Evolutionary conservation across 2,113 vertebrate genomes (phyloP).

Genomic region (Centrocercus urophasianus): DNA sequence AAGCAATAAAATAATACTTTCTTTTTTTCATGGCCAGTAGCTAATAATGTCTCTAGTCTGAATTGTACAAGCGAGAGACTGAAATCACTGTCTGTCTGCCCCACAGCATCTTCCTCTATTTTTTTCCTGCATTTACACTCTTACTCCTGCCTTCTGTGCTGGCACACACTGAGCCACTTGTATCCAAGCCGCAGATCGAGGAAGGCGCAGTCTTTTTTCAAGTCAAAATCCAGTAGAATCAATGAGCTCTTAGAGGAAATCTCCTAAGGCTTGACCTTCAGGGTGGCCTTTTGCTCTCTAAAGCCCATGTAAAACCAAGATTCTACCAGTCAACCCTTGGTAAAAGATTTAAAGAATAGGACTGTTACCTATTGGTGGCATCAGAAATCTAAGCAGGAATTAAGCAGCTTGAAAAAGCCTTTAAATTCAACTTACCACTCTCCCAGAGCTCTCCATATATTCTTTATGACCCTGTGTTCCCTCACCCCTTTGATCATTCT

Average conservation of each 20-base stretch:
- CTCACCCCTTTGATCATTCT: conserved; percentile 65
- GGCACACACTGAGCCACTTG: conserved; percentile 56
- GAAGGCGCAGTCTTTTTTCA: conserved; percentile 31
- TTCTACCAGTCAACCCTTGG: conserved; percentile 53
- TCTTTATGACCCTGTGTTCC: conserved; percentile 62
- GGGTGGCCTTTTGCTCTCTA: conserved; percentile 60
- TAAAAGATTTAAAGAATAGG: conserved; percentile 54
- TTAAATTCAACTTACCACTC: conserved; percentile 58
- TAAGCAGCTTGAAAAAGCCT: conserved; percentile 66
- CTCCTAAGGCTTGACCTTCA: conserved; percentile 62
- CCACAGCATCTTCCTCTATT: conserved; percentile 7
- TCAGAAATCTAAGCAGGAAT: conserved; percentile 68
- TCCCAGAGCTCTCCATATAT: conserved; percentile 59
- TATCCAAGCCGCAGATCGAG: conserved; percentile 25
- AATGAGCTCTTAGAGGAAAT: conserved; percentile 71
- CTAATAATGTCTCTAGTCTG: conserved; percentile 36
- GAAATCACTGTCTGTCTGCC: conserved; percentile 40
- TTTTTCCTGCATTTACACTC: conserved; percentile 20
- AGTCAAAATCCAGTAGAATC: conserved; percentile 43
- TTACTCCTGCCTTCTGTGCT: conserved; percentile 44
- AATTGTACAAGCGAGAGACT: neutral
- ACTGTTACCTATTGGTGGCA: conserved; percentile 57
- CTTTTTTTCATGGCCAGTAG: conserved; percentile 35
- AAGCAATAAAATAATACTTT: conserved; percentile 43
- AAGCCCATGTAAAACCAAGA: conserved; percentile 41